Evolutionary conservation across 2,888 invertebrate species (phyloP).

Genomic region (Rhodophaea formosa): DNA sequence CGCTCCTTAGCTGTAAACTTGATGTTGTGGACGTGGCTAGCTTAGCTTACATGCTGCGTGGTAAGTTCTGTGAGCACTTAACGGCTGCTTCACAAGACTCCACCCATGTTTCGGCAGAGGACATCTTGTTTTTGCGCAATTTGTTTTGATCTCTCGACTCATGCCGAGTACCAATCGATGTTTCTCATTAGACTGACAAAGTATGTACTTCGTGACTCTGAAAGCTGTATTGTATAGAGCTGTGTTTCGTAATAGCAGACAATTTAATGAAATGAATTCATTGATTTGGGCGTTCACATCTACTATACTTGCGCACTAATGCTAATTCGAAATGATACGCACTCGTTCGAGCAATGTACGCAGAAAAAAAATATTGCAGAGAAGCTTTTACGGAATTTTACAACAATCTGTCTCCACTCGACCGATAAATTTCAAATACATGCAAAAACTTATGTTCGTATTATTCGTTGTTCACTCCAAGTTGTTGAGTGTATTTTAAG

Average conservation of each 20-base stretch:
- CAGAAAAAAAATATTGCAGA: background rate
- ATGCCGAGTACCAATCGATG: conserved; percentile 13
- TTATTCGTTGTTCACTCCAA: no score
- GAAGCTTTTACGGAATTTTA: background rate
- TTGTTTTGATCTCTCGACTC: conserved; percentile 40
- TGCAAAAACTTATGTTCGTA: no score
- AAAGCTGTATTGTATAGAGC: background rate
- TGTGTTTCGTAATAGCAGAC: background rate
- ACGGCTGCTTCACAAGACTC: conserved; percentile 2
- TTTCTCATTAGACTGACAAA: conserved; percentile 2
- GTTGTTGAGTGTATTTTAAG: no score
- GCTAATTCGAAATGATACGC: conserved; percentile 9
- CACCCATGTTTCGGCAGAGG: conserved; percentile 32
- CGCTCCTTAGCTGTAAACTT: conserved; percentile 31
- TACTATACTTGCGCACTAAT: conserved; percentile 4
- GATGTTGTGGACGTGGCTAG: conserved; percentile 35
- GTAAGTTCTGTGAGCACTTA: conserved; percentile 15
- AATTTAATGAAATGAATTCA: conserved; percentile 1
- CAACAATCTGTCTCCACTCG: background rate
- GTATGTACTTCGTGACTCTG: background rate
- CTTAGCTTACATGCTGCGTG: conserved; percentile 14
- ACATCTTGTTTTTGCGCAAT: conserved; percentile 55
- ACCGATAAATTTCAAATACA: no score
- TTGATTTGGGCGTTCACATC: conserved; percentile 9
- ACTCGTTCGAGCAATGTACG: background rate